Evolutionary conservation across 2,888 invertebrate genomes (phyloP), one percentile per base, ranked within the genome.

Genomic region (Marronus borbonicus): DNA sequence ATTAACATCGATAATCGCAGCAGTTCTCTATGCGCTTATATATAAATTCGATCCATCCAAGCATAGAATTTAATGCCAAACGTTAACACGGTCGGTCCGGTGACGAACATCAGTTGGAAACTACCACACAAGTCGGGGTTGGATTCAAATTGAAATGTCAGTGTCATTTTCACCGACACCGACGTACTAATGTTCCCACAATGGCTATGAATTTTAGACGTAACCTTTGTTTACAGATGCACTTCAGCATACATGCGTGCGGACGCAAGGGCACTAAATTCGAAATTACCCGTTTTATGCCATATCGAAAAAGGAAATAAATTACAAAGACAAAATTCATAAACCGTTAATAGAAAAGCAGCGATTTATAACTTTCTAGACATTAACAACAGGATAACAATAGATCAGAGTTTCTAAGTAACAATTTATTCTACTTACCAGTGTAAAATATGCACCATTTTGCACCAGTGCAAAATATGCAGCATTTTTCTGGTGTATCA

Each of bases 71-170:
- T 17, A 58, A 58, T 20, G 55, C 20, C 20, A 20, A 17, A 5
- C 17, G n/a, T 24, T 31, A 62, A 62, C 28, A 28, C 31, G 12
- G 49, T 44, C 39, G 44, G 20, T 66, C 14, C 14, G 24, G 66
- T 20, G 44, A 20, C 66, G 49, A 66, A 17, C 49, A 70, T 70
- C 70, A 55, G 55, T 55, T 31, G 70, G 70, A 49, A 69, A 28
- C 17, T 55, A 55, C 52, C 28, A n/a, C 31, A 36, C 55, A 36
- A 66, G 36, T 70, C 52, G 36, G 70, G 36, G 17, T 68, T 66
- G 69, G 49, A 85, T 86, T 84, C 85, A 87, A 87, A 88, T 88
- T 87, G 88, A 87, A 88, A 87, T 86, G 87, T 88, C 87, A 88
- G 83, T 87, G 87, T 87, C 88, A 87, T 86, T 86, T 86, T 87